Base-by-base conservation (phyloP, 2,888 invertebrate species). In the Netelia virgata region DNA sequence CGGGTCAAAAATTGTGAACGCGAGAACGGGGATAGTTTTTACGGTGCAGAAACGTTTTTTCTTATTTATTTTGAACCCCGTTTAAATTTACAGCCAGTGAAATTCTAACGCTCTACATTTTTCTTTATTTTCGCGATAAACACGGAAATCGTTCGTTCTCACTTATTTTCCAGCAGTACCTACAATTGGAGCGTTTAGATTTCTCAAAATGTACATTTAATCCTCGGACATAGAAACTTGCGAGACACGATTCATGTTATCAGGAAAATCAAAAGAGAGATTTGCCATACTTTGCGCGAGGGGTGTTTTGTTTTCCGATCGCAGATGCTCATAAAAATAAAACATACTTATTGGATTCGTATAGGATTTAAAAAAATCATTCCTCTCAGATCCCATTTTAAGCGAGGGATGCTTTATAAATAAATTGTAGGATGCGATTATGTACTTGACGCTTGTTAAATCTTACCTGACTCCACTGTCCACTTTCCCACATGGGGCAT, bases 381-480 rank as follows among this genome's bases (percentile, higher is more conserved):
- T 14, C 47, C 47, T 5, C 18, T 3, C 57, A 6, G 0, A 1
- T 16, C 1, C 20, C 18, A 9, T 8, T 55, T n/a, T 57, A 57
- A 57, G 57, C 16, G 18, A 18, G 57, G 18, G 57, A 18, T 57
- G 6, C 6, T 57, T 57, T 9, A 16, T 57, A 57, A 57, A 57
- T 16, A 57, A 57, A 75, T 28, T 3, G 28, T 28, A 82, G 28
- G 57, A 50, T n/a, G n/a, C 16, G 16, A 16, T 61, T 20, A 36
- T 59, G 1, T 36, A 61, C 23, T 18, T 14, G 47, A 41, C 1
- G 59, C 14, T 69, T 28, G 59, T 68, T 68, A 73, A 73, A 72
- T 96, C 97, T 96, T 95, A 98, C 98, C 95, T 97, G 96, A 75
- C 98, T 98, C 98, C 98, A 98, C 81, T 96, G 95, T 36, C 97